Base-by-base conservation (phyloP, 1,140 invertebrate species). In the Ooceraea biroi region DNA sequence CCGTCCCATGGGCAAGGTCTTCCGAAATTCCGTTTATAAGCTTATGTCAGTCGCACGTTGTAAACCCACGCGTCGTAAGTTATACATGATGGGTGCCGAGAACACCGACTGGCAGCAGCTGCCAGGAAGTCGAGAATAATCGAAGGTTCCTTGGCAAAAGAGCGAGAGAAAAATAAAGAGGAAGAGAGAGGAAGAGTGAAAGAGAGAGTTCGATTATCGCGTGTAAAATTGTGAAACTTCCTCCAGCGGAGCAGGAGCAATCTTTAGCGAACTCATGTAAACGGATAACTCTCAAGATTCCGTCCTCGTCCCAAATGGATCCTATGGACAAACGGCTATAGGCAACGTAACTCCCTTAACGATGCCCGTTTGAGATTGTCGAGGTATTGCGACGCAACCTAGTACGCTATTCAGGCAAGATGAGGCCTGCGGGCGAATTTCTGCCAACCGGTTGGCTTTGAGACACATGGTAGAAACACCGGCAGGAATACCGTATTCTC, bases 21-120 rank as follows among this genome's bases (percentile, higher is more conserved):
- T 61, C 14, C 27, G 22, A 87, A 87, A 88, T 88, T 78, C 73
- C 14, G 76, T 87, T 68, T 68, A 66, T 22, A 17, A 73, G 36
- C 71, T 71, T 63, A 50, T 63, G 41, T 46, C 19, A 22, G 22
- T 69, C 50, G n/a, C 12, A n/a, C 36, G n/a, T 19, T 25, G 57
- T 77, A 50, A 71, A 17, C 25, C 19, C 27, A 57, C 44, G 65
- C 52, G 30, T 63, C 41, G 30, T 57, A 44, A 66, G 44, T 14
- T 22, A 22, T 1, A 14, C 17, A 25, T 17, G 8, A 5, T 14
- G 74, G 22, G 19, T n/a, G 10, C 0, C 36, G 0, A 44, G 74
- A 25, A 17, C 50, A 36, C 46, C 17, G 19, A 50, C 12, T 27
- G 30, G 4, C 14, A 7, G n/a, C 17, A 52, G 19, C 3, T n/a